Conservation (phyloP, 2,888 invertebrate species). For the Graphium colonna region DNA sequence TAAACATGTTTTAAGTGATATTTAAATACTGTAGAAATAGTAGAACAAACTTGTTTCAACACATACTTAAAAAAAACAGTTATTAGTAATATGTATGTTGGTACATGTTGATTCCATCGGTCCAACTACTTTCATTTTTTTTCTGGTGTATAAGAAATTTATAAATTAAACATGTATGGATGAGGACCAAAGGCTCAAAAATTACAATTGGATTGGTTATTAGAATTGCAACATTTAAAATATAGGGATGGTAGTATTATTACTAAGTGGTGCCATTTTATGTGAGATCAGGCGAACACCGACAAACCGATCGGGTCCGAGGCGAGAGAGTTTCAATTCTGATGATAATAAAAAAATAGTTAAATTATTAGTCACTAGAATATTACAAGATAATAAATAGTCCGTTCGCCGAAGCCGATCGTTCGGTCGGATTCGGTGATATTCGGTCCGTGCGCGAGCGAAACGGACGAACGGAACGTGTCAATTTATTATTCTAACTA, state of each 20-base stretch:
- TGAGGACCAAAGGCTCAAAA: neutral
- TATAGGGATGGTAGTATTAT: no score
- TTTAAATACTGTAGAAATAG: no score
- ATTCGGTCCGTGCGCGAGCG: neutral
- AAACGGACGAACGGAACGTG: slow-evolving; percentile 32
- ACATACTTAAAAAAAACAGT: no score
- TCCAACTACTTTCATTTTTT: no score
- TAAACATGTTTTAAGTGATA: no score
- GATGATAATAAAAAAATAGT: slow-evolving; percentile 10
- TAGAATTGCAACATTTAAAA: neutral
- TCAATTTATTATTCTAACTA: slow-evolving; percentile 65
- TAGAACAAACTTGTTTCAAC: no score
- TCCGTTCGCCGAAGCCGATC: slow-evolving; percentile 5
- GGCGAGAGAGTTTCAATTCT: slow-evolving; percentile 4
- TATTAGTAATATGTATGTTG: no score
- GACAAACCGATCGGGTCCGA: slow-evolving; percentile 8
- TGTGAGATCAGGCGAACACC: slow-evolving; percentile 2
- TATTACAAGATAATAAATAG: slow-evolving; percentile 11
- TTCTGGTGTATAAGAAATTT: no score
- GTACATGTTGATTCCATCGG: no score
- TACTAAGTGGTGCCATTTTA: neutral
- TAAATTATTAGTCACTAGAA: slow-evolving; percentile 16
- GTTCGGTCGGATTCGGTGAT: neutral
- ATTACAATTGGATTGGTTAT: neutral
- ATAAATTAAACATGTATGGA: no score